Evolutionary conservation across 1,140 invertebrate genomes (phyloP), one percentile per base, ranked within the genome.

Genomic region (Lordiphosa stackelbergi): DNA sequence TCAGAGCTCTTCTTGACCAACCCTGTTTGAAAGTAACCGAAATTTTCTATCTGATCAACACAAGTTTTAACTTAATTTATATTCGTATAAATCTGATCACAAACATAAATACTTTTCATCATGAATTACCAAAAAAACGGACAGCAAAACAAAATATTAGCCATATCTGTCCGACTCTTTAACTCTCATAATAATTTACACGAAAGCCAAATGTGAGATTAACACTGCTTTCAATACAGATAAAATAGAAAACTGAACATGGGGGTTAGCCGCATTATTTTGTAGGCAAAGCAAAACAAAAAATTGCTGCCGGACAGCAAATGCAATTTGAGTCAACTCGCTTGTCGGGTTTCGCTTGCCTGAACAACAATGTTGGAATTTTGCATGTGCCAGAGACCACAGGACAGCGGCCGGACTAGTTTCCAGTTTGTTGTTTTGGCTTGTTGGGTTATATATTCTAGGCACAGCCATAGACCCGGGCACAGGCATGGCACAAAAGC

Each of bases 281-380:
- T 19, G 40, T 52, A 22, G n/a, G 5, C 59, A 12, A 41, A 16
- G 12, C 34, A 13, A 42, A 61, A 48, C 31, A 36, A 36, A 65
- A 28, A 34, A 46, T 31, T 31, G 28, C 7, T 31, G 16, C 53
- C 73, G 74, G 66, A 74, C 56, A 69, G 31, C 72, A 64, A 81
- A 81, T 81, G 75, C 75, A 81, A 81, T 81, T 81, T 81, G 68
- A 83, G 72, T 81, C 72, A 75, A 75, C 77, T 83, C 28, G 28
- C 77, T 69, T 71, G 77, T 70, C 47, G 75, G 66, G 66, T 64
- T 60, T 71, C 75, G 66, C 66, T 75, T 71, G 75, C 66, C 75
- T 75, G 77, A 61, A 63, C 77, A 75, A 52, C 62, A 81, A 81
- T 66, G 64, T 47, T 36, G 38, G 58, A 79, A 62, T 78, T 78